Conservation (phyloP, 2,888 invertebrate species). For the Dynastes maya region DNA sequence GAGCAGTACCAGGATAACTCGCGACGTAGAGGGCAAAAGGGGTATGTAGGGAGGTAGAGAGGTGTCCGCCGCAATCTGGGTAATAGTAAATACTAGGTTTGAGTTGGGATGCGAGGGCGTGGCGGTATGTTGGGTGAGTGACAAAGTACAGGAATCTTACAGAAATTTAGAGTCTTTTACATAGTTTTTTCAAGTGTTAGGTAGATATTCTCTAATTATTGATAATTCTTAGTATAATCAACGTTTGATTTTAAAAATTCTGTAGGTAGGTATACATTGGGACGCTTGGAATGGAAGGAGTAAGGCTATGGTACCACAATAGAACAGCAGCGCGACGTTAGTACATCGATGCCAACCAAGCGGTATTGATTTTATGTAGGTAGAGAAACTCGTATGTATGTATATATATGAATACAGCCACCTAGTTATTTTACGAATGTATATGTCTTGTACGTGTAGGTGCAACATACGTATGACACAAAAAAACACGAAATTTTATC, state of each 20-base stretch:
- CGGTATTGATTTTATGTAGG: conserved; percentile 38
- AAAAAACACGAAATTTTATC: neutral
- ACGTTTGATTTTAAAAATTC: neutral
- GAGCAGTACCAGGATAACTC: conserved; percentile 45
- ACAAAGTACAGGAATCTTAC: conserved; percentile 23
- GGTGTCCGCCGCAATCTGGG: conserved; percentile 53
- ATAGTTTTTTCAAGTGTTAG: no score
- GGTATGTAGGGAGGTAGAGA: conserved; percentile 44
- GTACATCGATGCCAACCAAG: conserved; percentile 42
- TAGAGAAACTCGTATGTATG: conserved; percentile 29
- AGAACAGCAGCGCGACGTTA: conserved; percentile 36
- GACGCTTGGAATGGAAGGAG: conserved; percentile 16
- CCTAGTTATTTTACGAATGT: neutral
- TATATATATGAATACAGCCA: neutral
- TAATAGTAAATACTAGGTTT: conserved; percentile 60
- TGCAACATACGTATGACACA: neutral
- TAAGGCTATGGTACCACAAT: conserved; percentile 18
- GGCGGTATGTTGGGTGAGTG: conserved; percentile 51
- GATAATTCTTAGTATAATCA: neutral
- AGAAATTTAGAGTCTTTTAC: neutral
- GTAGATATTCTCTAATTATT: neutral
- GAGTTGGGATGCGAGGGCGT: conserved; percentile 57
- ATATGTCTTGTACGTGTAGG: no score
- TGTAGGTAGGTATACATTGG: neutral
- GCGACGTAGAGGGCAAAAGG: conserved; percentile 36